A percentile compares a stretch with the other conserved stretches of the same genome.
Conservation (phyloP, 2,888 invertebrate species). For the Lypha dubia region DNA sequence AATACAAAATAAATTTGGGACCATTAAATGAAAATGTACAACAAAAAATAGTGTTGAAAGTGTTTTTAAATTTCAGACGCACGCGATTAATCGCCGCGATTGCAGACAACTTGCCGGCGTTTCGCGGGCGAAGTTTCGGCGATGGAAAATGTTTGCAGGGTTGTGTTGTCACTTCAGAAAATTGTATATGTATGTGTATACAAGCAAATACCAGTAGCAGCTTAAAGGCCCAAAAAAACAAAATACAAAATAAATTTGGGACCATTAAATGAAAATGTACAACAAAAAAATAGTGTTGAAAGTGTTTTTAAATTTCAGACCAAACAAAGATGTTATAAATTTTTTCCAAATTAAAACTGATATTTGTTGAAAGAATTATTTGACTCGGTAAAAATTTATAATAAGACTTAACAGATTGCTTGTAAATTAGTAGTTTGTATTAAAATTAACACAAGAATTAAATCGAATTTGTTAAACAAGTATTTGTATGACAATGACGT, state of each 20-base stretch:
- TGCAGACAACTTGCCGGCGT: no score
- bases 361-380: background rate
- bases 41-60: constrained; percentile 35
- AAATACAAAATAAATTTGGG: background rate
- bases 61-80: background rate
- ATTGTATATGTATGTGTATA: no score
- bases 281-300: constrained; percentile 32
- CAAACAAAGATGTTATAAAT: constrained; percentile 5
- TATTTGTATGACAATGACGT: background rate
- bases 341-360: constrained; percentile 7
- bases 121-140: no score
- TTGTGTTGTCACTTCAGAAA: background rate
- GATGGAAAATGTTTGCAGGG: no score
- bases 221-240: constrained; percentile 14
- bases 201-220: constrained; percentile 38
- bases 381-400: background rate
- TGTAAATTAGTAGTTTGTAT: background rate
- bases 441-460: no score
- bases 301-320: background rate
- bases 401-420: background rate
- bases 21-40: background rate
- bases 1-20: background rate
- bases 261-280: background rate
- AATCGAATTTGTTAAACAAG: no score
- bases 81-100: no score